Evolutionary conservation across 2,113 vertebrate species (phyloP).

Genomic region (Speoplatyrhinus poulsoni): DNA sequence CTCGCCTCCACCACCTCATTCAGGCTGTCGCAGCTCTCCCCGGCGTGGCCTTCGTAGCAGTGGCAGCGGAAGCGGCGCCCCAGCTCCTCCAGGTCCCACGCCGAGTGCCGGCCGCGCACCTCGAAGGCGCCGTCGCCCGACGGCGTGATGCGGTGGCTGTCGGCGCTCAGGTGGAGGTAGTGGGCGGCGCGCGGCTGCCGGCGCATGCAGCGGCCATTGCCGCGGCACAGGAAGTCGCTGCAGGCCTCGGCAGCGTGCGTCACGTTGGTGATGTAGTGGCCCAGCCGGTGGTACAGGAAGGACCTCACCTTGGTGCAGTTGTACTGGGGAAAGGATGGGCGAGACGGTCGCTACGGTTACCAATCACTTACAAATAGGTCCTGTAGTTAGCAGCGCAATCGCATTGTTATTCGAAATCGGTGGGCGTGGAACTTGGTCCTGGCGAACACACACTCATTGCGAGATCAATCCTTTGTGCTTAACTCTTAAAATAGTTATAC

Average conservation of each 20-base stretch:
- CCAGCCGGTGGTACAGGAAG: constrained; percentile 72
- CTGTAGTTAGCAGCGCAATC: too few species aligned
- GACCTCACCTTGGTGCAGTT: constrained; percentile 78
- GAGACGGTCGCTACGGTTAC: too few species aligned
- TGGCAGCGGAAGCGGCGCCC: constrained; percentile 76
- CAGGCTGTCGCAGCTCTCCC: constrained; percentile 68
- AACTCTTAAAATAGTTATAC: too few species aligned
- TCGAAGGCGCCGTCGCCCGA: constrained; percentile 60
- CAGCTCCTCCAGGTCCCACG: constrained; percentile 65
- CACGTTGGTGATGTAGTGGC: constrained; percentile 77
- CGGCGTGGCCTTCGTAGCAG: constrained; percentile 79
- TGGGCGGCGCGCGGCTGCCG: constrained; percentile 60
- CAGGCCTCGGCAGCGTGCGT: constrained; percentile 77
- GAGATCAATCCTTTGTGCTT: too few species aligned
- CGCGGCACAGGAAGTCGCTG: constrained; percentile 75
- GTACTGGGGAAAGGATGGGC: constrained; percentile 54
- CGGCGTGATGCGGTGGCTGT: constrained; percentile 65
- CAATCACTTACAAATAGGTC: too few species aligned
- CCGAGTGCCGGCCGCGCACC: constrained; percentile 68
- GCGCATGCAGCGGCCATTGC: constrained; percentile 69
- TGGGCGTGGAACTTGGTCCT: too few species aligned
- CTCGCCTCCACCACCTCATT: constrained; percentile 60
- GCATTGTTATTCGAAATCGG: too few species aligned
- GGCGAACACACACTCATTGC: too few species aligned
- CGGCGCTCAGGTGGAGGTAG: constrained; percentile 77